phyloP scores from a whole-genome alignment of 1,140 invertebrate species.

The Brachionus calyciflorus region DNA sequence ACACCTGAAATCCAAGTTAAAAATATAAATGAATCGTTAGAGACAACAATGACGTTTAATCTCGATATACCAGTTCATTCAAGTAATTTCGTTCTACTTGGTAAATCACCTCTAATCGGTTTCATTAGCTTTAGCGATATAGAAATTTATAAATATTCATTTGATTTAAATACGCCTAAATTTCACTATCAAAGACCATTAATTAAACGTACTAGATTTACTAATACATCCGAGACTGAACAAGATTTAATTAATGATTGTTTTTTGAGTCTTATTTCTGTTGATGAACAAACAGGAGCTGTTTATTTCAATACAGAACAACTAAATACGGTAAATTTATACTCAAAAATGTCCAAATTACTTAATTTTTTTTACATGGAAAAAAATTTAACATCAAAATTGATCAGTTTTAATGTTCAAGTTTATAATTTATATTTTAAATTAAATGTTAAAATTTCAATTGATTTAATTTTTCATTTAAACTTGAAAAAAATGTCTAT shows the following conservation, averaged over 20 bases:
- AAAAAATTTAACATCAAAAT: not conserved
- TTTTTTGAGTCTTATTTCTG: not conserved
- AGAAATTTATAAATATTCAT: not conserved
- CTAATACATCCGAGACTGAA: not conserved
- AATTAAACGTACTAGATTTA: not conserved
- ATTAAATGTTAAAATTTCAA: not conserved
- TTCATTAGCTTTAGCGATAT: not conserved
- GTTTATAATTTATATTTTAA: not conserved
- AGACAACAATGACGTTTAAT: not conserved
- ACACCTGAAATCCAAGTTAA: not conserved
- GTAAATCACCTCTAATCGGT: not conserved
- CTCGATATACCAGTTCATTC: not conserved
- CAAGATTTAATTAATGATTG: conserved; percentile 6
- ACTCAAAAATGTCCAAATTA: not conserved
- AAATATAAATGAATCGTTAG: not conserved
- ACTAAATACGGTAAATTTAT: not conserved
- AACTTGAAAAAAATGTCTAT: not conserved
- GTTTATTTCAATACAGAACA: conserved; percentile 24
- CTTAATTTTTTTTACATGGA: not conserved
- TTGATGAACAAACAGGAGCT: conserved; percentile 17
- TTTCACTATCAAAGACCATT: not conserved
- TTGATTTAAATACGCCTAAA: not conserved
- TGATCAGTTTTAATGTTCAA: not conserved
- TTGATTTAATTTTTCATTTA: not conserved
- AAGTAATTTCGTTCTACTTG: not conserved